phyloP scores from a whole-genome alignment of 1,140 invertebrate species.

The Drosophila neocordata region DNA sequence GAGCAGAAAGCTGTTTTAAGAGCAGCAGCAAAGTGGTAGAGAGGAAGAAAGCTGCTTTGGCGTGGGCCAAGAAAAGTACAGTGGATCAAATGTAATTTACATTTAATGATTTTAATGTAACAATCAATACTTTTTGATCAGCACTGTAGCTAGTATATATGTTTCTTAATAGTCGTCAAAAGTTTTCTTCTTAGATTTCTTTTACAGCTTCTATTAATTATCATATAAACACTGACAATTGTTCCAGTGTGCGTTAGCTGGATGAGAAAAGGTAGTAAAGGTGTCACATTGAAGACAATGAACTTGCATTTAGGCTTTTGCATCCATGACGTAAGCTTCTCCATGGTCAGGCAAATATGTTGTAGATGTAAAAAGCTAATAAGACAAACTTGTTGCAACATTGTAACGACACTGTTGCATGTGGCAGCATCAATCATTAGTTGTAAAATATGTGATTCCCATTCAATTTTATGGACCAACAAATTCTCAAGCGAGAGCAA shows the following conservation, averaged over 20 bases:
- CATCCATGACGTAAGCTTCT: constrained; percentile 45
- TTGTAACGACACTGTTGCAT: background rate
- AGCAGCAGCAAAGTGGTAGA: background rate
- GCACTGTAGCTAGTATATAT: too few species aligned
- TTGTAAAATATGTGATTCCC: too few species aligned
- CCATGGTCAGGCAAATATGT: background rate
- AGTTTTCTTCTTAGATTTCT: too few species aligned
- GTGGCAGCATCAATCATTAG: background rate
- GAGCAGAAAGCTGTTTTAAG: constrained; percentile 39
- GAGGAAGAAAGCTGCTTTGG: constrained; percentile 10
- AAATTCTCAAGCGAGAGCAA: constrained; percentile 50
- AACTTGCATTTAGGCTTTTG: constrained; percentile 54
- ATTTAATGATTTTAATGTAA: too few species aligned
- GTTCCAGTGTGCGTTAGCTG: background rate
- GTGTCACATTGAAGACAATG: constrained; percentile 52
- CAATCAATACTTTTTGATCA: too few species aligned
- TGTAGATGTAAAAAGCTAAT: background rate
- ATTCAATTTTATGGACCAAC: constrained; percentile 22
- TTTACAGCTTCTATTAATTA: too few species aligned
- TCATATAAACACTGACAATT: background rate
- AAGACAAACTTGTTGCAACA: constrained; percentile 18
- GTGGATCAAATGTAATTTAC: background rate
- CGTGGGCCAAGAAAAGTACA: constrained; percentile 20
- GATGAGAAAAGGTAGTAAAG: background rate
- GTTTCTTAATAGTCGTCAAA: too few species aligned